A percentile compares a stretch with the other conserved stretches of the same genome.
phyloP scores from a whole-genome alignment of 1,140 invertebrate genomes.

The Polypedilum vanderplanki region DNA sequence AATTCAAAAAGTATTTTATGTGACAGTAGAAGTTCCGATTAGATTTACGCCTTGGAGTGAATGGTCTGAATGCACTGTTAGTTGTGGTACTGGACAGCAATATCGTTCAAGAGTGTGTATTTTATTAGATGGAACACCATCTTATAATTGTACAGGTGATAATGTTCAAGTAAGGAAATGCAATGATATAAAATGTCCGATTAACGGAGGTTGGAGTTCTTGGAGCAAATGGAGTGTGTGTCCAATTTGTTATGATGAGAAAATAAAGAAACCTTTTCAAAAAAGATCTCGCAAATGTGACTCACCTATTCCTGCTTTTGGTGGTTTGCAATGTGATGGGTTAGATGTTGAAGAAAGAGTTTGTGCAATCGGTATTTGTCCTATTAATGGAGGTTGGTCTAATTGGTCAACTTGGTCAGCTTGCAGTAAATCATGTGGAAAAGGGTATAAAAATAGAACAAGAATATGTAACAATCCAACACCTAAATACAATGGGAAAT shows the following conservation, averaged over 20 bases:
- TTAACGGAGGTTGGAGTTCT: not conserved
- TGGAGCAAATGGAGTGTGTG: not conserved
- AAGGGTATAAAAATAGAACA: not conserved
- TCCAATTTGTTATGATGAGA: not conserved
- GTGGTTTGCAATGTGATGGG: not conserved
- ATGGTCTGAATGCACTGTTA: not conserved
- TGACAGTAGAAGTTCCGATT: not conserved
- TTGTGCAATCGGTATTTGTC: not conserved
- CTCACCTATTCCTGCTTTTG: not conserved
- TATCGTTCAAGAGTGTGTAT: constrained; percentile 1
- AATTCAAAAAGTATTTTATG: not conserved
- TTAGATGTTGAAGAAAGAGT: not conserved
- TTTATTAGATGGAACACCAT: not conserved
- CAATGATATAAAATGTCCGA: not conserved
- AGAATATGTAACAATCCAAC: not conserved
- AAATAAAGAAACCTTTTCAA: not conserved
- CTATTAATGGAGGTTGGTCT: not conserved
- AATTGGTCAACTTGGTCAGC: not conserved
- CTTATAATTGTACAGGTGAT: not conserved
- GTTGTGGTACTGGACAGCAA: not conserved
- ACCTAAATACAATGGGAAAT: not conserved
- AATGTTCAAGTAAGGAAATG: constrained; percentile 11
- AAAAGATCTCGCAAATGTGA: not conserved
- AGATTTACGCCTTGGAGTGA: not conserved
- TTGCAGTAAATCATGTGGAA: not conserved